Percentiles rank a stretch among this genome's conserved stretches.
Conservation (phyloP, 2,797 vertebrate genomes). For the Amazona finschi region DNA sequence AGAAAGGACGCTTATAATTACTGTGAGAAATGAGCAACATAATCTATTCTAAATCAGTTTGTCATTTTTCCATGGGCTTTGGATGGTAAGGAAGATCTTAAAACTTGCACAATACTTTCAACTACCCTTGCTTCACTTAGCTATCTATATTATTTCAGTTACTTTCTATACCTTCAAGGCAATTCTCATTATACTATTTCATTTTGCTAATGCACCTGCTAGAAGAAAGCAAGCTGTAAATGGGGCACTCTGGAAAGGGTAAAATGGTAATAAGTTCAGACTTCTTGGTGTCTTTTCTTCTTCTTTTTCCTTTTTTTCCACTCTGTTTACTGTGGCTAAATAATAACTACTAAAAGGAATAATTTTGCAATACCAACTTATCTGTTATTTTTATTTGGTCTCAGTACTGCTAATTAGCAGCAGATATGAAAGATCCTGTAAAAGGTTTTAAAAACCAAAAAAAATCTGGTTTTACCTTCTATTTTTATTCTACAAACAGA, state of each 20-base stretch:
- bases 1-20: neutral
- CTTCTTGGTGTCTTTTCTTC: neutral
- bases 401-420: slow-evolving; percentile 52
- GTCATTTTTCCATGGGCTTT: neutral
- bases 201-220: neutral
- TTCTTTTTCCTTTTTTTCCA: neutral
- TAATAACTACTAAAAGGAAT: slow-evolving; percentile 6
- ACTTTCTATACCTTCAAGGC: slow-evolving; percentile 2
- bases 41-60: neutral
- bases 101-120: neutral
- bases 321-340: neutral
- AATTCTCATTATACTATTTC: neutral
- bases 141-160: slow-evolving; percentile 38
- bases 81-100: slow-evolving; percentile 1
- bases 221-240: neutral
- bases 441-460: slow-evolving; percentile 3
- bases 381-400: slow-evolving; percentile 27
- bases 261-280: neutral
- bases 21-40: neutral
- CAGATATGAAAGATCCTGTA: neutral
- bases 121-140: neutral
- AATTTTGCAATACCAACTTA: slow-evolving; percentile 3
- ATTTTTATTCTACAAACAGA: neutral
- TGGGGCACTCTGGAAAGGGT: neutral
- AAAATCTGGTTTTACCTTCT: neutral